Evolutionary conservation across 1,140 invertebrate genomes (phyloP).

Genomic region (Caenorhabditis latens): DNA sequence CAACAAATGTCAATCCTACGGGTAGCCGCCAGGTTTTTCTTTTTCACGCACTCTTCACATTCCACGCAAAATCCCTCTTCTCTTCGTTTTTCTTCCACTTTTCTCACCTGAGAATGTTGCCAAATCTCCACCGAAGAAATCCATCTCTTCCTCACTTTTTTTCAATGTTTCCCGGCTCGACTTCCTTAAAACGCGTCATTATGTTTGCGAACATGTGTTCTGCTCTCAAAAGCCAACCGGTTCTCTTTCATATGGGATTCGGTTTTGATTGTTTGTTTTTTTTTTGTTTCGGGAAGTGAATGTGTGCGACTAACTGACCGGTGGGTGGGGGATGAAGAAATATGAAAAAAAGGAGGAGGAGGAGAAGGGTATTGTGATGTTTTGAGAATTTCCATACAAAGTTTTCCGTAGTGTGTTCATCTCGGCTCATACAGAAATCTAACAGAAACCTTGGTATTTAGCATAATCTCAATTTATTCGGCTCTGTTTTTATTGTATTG

Average conservation of each 20-base stretch:
- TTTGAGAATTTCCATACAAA: not conserved
- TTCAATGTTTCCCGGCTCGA: not conserved
- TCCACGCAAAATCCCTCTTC: constrained; percentile 1
- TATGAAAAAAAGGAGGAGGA: not conserved
- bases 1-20: constrained; percentile 9
- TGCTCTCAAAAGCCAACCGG: constrained; percentile 32
- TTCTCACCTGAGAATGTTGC: constrained; percentile 45
- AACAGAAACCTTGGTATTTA: too few relatives aligned
- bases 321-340: constrained; percentile 26
- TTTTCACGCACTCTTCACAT: constrained; percentile 46
- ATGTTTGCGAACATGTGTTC: constrained; percentile 41
- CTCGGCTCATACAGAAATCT: too few relatives aligned
- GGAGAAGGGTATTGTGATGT: not conserved
- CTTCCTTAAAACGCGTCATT: constrained; percentile 28
- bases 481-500: too few relatives aligned
- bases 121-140: not conserved
- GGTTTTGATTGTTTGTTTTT: constrained; percentile 46
- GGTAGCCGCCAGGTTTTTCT: constrained; percentile 21
- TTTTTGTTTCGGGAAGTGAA: constrained; percentile 48
- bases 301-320: not conserved
- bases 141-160: not conserved
- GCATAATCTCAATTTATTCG: too few relatives aligned
- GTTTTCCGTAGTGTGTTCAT: not conserved
- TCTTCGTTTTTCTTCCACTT: constrained; percentile 2
- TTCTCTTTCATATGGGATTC: not conserved